phyloP scores from a whole-genome alignment of 2,113 vertebrate genomes.

The Pelvicachromis taeniatus region DNA sequence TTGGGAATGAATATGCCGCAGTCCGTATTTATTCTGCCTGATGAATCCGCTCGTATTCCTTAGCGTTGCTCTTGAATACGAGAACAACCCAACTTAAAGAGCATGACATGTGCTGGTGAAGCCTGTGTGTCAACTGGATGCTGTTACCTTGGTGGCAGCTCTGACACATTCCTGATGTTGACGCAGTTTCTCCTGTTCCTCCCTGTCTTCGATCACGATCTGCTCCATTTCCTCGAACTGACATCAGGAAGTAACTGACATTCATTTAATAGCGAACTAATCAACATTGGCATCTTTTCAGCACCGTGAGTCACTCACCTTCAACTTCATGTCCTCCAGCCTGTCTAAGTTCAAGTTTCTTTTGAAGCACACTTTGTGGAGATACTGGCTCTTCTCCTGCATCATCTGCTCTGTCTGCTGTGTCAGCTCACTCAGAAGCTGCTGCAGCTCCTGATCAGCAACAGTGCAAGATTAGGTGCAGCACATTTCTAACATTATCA shows the following conservation, averaged over 20 bases:
- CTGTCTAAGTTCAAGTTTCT: conserved; percentile 27
- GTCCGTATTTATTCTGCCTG: neutral
- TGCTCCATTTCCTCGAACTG: conserved; percentile 47
- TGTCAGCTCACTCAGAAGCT: conserved; percentile 8
- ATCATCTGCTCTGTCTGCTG: conserved; percentile 1
- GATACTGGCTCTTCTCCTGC: conserved; percentile 30
- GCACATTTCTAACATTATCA: neutral
- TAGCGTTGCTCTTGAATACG: neutral
- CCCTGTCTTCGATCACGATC: conserved; percentile 45
- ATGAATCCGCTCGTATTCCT: neutral
- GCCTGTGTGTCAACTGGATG: neutral
- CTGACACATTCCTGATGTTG: neutral
- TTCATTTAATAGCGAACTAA: neutral
- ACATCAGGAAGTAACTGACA: neutral
- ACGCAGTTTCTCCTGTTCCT: conserved; percentile 31
- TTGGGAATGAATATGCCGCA: neutral
- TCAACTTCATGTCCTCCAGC: conserved; percentile 34
- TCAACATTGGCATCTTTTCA: neutral
- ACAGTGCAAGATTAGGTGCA: neutral
- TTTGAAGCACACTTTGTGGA: neutral
- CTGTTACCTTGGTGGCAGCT: conserved; percentile 46
- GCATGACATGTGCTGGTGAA: neutral
- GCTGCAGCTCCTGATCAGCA: conserved; percentile 23
- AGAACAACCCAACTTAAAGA: neutral
- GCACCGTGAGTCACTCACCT: conserved; percentile 1